Base-by-base conservation (phyloP, 2,113 vertebrate genomes). In the Vireo altiloquus region DNA sequence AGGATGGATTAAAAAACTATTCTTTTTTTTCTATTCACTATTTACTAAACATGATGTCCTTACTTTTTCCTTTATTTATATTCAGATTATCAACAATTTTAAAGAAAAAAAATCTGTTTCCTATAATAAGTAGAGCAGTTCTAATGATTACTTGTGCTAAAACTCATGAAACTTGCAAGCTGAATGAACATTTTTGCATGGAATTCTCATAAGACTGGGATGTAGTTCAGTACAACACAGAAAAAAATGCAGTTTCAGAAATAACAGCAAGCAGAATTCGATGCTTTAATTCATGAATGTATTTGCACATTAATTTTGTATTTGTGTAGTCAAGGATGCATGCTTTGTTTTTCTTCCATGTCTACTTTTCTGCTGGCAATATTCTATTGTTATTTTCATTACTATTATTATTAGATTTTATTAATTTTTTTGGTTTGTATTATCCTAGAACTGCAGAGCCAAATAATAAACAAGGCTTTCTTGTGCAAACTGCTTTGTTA, bases 261-360 rank as follows among this genome's bases (percentile, higher is more conserved):
- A 96, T 53, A 92, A 90, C 14, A 87, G 31, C 44, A 81, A 78
- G 56, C 47, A 86, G 80, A 94, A 53, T 27, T 50, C 56, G 78
- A 2, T 78, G 60, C 37, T 93, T 96, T 81, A 88, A 82, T 92
- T 95, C 91, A 92, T 94, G 72, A 91, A 82, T 76, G 56, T 37
- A 89, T 92, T 95, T 95, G 74, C 83, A 87, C 77, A 69, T 76
- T 84, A 87, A 84, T 92, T 97, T 95, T 95, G 61, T 91, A 50
- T 90, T 92, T 87, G 25, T 71, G 44, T 68, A 93, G 64, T 75
- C 80, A 84, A 78, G 76, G 72, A 56, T 75, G 61, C 47, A 81
- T 81, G 40, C 33, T 71, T 83, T 96, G 35, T 59, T 88, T 91
- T 69, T 61, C 24, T 85, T 77, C 47, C 35, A 19, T 30, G 8